Evolutionary conservation across 2,888 invertebrate species (phyloP).

Genomic region (Andrena bicolor): DNA sequence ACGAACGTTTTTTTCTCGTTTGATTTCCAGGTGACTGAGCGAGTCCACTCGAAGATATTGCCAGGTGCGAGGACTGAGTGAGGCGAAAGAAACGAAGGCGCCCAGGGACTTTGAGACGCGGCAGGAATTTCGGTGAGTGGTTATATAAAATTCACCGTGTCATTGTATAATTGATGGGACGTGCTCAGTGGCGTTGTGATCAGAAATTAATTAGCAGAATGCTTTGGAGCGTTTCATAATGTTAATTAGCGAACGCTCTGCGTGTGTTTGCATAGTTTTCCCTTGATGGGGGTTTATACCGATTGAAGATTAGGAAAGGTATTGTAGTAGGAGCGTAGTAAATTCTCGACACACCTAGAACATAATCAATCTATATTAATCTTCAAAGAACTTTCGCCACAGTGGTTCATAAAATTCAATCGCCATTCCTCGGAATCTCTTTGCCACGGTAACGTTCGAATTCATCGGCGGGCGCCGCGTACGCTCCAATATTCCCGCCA

Average conservation of each 20-base stretch:
- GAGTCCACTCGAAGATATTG: slow-evolving; percentile 18
- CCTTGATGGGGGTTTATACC: background rate
- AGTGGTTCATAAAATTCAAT: background rate
- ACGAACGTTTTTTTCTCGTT: slow-evolving; percentile 6
- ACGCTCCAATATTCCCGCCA: slow-evolving; percentile 1
- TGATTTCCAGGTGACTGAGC: slow-evolving; percentile 37
- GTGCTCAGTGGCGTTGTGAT: too few relatives aligned
- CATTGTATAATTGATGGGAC: background rate
- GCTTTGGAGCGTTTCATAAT: background rate
- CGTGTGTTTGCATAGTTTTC: background rate
- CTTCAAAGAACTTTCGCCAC: background rate
- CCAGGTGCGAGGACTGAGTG: background rate
- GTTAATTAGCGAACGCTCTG: background rate
- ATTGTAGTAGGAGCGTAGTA: background rate
- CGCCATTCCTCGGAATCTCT: background rate
- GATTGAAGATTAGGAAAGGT: background rate
- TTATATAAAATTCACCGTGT: background rate
- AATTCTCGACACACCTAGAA: background rate
- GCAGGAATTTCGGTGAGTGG: slow-evolving; percentile 35
- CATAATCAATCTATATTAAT: background rate
- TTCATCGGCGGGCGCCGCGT: slow-evolving; percentile 6
- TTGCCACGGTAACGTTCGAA: slow-evolving; percentile 15
- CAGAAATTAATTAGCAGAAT: too few relatives aligned
- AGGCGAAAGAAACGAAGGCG: background rate
- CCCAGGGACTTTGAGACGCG: background rate